phyloP scores from a whole-genome alignment of 2,113 vertebrate species.

The Perognathus longimembris region DNA sequence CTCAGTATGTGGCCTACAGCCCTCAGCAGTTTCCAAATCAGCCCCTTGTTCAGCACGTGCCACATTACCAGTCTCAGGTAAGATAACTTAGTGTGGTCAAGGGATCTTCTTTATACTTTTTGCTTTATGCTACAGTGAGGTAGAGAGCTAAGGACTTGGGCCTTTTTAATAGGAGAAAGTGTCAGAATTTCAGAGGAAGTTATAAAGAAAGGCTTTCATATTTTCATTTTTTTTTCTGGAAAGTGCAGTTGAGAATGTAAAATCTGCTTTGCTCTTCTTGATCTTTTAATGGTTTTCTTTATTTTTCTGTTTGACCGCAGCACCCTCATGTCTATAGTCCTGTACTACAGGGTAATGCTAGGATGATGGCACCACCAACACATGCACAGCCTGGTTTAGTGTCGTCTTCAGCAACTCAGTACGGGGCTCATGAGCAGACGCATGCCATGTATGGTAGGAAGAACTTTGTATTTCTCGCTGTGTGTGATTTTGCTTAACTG shows the following conservation, averaged over 20 bases:
- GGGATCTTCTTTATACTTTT: not conserved
- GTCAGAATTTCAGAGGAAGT: constrained; percentile 39
- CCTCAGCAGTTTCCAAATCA: constrained; percentile 98
- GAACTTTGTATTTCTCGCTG: constrained; percentile 80
- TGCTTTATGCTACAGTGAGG: not conserved
- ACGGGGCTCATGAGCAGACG: constrained; percentile 95
- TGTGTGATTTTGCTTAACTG: constrained; percentile 74
- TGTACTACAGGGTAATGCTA: constrained; percentile 94
- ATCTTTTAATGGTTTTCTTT: constrained; percentile 54
- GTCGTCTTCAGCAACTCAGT: constrained; percentile 96
- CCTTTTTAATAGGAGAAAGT: not conserved
- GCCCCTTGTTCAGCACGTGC: constrained; percentile 96
- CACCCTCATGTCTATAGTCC: constrained; percentile 98
- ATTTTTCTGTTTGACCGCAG: constrained; percentile 84
- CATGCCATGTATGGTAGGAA: constrained; percentile 99
- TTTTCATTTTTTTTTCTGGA: constrained; percentile 39
- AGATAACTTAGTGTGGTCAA: constrained; percentile 37
- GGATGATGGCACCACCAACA: constrained; percentile 96
- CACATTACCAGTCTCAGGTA: constrained; percentile 99
- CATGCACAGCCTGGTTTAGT: constrained; percentile 96
- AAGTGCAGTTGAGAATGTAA: not conserved
- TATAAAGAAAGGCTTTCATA: not conserved
- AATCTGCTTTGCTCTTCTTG: not conserved
- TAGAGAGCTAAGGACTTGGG: constrained; percentile 3
- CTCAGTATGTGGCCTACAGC: constrained; percentile 97